Evolutionary conservation across 53 echinoderm and acorn worm species (phyloP).

Genomic region (Antedon mediterranea): DNA sequence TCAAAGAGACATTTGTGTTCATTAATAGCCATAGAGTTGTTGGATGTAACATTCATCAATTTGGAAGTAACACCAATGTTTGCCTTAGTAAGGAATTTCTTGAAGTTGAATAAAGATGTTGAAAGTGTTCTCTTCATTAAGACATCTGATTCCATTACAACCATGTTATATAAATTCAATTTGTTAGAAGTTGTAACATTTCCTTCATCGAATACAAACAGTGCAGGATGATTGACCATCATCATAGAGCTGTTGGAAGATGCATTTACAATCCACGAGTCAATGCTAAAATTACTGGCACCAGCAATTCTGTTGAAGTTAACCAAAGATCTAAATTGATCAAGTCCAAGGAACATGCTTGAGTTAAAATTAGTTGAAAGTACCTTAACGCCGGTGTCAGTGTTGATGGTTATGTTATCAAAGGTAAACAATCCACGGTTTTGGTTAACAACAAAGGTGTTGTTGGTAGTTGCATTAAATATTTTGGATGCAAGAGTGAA

Average conservation of each 20-base stretch:
- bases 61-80: constrained; percentile 6
- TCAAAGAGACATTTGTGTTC: constrained; percentile 16
- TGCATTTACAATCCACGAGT: constrained; percentile 12
- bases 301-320: constrained; percentile 25
- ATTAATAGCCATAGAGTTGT: neutral
- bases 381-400: neutral
- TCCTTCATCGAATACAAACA: constrained; percentile 19
- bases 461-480: neutral
- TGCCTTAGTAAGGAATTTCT: neutral
- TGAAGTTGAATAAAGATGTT: neutral
- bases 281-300: constrained; percentile 3
- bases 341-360: constrained; percentile 13
- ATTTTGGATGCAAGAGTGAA: neutral
- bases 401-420: neutral
- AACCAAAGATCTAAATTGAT: constrained; percentile 46
- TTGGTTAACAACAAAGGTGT: neutral
- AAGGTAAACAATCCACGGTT: neutral
- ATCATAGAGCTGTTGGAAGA: constrained; percentile 17
- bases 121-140: constrained; percentile 5
- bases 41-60: constrained; percentile 14
- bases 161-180: neutral
- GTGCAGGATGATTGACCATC: constrained; percentile 5
- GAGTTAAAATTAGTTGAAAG: constrained; percentile 17
- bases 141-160: constrained; percentile 9
- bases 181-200: constrained; percentile 13